Base-by-base conservation (phyloP, 2,797 vertebrate species). In the Percopsis omiscomaycus region DNA sequence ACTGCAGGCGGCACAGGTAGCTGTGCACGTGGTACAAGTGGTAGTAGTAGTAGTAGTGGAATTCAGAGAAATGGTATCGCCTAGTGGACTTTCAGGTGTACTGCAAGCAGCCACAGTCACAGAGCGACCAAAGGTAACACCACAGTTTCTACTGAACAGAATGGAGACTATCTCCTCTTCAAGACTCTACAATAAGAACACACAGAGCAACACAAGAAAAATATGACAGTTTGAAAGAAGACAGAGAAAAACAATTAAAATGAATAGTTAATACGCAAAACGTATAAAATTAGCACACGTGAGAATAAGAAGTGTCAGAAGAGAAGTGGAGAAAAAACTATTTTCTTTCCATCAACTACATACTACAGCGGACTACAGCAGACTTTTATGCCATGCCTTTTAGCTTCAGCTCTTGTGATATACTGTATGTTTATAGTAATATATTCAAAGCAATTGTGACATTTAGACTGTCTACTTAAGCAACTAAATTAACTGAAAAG, bases 101-200 rank as follows among this genome's bases (percentile, higher is more conserved):
- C 87, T 84, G 88, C 84, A 83, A 75, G 74, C 22, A 15, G 68
- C 59, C 5, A 27, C 58, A 46, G 75, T 54, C 14, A 73, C 73
- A 61, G 83, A 67, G 68, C 64, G n/a, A 86, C 79, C 88, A 89
- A 91, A 84, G 86, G 71, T 48, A 66, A 45, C 84, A 88, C 89
- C 81, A 80, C 82, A 77, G 74, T 79, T 89, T 90, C 91, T 92
- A 92, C 94, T 94, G 91, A 95, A 92, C 75, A 97, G 94, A 86
- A 95, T 90, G 75, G 93, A 95, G 48, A 91, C 91, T 83, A 96
- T 96, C 91, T 97, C 95, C 89, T 97, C 95, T 92, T 96, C 94
- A 84, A 97, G 93, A 90, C 95, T 96, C 95, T 97, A 83, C 22
- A 65, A 50, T 32, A n/a, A 69, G 66, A 81, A 57, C 37, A 79